phyloP scores from a whole-genome alignment of 2,888 invertebrate genomes.

The Nebria salina region DNA sequence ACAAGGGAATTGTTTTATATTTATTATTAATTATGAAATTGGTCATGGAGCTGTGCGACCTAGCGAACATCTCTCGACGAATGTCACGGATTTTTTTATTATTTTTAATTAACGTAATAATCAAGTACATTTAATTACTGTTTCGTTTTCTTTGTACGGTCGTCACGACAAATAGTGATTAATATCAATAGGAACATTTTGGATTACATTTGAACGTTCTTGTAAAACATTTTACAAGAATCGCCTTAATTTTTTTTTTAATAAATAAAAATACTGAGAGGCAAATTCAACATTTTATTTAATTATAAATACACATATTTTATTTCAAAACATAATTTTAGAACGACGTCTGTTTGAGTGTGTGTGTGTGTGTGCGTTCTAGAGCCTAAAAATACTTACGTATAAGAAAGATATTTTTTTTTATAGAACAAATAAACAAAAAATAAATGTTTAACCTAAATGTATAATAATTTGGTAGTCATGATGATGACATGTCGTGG shows the following conservation, averaged over 20 bases:
- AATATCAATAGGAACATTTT: neutral
- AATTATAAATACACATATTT: too few relatives aligned
- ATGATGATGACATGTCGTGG: neutral
- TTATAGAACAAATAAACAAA: neutral
- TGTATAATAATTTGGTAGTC: neutral
- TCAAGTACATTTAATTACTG: slow-evolving; percentile 15
- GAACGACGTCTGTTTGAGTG: too few relatives aligned
- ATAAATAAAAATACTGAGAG: neutral
- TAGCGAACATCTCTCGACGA: neutral
- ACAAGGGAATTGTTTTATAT: slow-evolving; percentile 7
- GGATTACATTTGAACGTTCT: neutral
- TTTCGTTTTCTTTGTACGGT: neutral
- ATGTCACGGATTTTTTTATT: neutral
- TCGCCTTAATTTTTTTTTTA: neutral
- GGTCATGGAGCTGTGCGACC: slow-evolving; percentile 7
- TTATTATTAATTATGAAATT: slow-evolving; percentile 10
- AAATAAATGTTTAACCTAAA: neutral
- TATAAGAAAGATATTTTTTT: neutral
- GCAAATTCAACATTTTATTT: too few relatives aligned
- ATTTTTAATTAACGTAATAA: slow-evolving; percentile 8
- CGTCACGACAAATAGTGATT: slow-evolving; percentile 13
- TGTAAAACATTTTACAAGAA: neutral
- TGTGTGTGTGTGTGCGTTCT: too few relatives aligned
- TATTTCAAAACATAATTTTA: too few relatives aligned
- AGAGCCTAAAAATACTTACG: too few relatives aligned